Evolutionary conservation across 2,888 invertebrate species (phyloP).

Genomic region (Parnassius glacialis): DNA sequence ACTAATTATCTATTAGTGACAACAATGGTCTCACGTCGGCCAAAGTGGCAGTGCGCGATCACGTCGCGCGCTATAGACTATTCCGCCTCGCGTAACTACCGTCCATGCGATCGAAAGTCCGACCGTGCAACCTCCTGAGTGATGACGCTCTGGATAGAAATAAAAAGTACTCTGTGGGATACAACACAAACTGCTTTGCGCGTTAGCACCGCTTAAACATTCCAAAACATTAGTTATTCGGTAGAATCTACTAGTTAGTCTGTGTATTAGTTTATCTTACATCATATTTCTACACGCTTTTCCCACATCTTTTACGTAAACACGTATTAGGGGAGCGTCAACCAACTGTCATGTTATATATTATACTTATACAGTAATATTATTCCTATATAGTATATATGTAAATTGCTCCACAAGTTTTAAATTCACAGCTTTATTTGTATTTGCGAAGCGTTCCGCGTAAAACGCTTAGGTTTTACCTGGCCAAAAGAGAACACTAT

Average conservation of each 20-base stretch:
- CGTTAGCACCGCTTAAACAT: background rate
- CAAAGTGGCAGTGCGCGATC: constrained; percentile 43
- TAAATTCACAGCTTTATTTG: constrained; percentile 67
- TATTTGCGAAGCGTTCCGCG: constrained; percentile 67
- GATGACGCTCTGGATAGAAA: background rate
- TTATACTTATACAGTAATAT: constrained; percentile 46
- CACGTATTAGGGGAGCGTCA: constrained; percentile 8
- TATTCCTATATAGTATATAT: constrained; percentile 47
- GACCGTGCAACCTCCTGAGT: constrained; percentile 18
- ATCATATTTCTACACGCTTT: constrained; percentile 7
- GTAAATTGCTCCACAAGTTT: constrained; percentile 55
- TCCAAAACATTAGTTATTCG: constrained; percentile 7
- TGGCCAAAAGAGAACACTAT: constrained; percentile 68
- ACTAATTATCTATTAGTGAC: constrained; percentile 76
- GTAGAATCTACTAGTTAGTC: too few relatives aligned
- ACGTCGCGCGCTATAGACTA: constrained; percentile 49
- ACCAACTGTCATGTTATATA: constrained; percentile 28
- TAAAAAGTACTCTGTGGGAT: too few relatives aligned
- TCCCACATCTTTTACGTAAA: constrained; percentile 16
- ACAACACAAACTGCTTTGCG: too few relatives aligned
- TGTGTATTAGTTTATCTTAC: background rate
- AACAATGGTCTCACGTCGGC: constrained; percentile 73
- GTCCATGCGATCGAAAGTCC: constrained; percentile 18
- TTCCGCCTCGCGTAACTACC: constrained; percentile 28
- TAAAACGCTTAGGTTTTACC: constrained; percentile 74